Conservation (phyloP, 2,888 invertebrate genomes). For the Exephanes ischioxanthus region DNA sequence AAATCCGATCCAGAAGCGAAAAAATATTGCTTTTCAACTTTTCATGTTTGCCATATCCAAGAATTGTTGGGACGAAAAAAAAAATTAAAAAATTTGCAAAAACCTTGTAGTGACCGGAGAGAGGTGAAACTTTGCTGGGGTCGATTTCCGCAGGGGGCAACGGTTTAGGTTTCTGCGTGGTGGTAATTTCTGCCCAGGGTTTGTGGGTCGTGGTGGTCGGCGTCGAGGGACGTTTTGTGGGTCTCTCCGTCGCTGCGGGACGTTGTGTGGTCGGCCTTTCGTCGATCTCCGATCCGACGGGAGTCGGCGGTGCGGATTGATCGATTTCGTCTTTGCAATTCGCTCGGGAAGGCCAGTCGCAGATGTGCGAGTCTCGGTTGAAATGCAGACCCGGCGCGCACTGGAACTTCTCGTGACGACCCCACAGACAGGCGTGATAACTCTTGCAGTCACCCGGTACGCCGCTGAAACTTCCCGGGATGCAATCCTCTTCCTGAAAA, state of each 20-base stretch:
- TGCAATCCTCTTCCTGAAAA: conserved; percentile 72
- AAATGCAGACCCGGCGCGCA: conserved; percentile 93
- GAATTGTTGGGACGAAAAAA: too few relatives aligned
- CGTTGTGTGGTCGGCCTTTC: conserved; percentile 76
- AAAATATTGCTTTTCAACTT: too few relatives aligned
- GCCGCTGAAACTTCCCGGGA: conserved; percentile 76
- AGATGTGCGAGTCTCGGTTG: conserved; percentile 88
- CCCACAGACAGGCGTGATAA: conserved; percentile 93
- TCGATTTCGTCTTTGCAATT: conserved; percentile 85
- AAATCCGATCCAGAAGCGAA: too few relatives aligned
- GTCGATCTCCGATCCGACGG: conserved; percentile 65
- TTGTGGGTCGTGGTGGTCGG: conserved; percentile 60
- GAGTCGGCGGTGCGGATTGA: conserved; percentile 56
- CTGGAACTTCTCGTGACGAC: conserved; percentile 89
- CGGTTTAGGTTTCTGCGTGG: conserved; percentile 75
- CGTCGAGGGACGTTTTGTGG: conserved; percentile 77
- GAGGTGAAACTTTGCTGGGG: conserved; percentile 84
- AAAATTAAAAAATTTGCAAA: too few relatives aligned
- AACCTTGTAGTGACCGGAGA: conserved; percentile 90
- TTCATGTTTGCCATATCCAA: not conserved
- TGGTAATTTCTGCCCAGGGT: conserved; percentile 60
- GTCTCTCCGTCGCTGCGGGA: conserved; percentile 69
- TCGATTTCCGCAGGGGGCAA: conserved; percentile 83
- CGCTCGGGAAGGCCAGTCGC: conserved; percentile 91
- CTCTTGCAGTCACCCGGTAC: conserved; percentile 90